These are phyloP conservation scores for Clarias macrocephalus DNA, from an alignment of 2,113 vertebrate species.

Conservation along the genomic window DNA sequence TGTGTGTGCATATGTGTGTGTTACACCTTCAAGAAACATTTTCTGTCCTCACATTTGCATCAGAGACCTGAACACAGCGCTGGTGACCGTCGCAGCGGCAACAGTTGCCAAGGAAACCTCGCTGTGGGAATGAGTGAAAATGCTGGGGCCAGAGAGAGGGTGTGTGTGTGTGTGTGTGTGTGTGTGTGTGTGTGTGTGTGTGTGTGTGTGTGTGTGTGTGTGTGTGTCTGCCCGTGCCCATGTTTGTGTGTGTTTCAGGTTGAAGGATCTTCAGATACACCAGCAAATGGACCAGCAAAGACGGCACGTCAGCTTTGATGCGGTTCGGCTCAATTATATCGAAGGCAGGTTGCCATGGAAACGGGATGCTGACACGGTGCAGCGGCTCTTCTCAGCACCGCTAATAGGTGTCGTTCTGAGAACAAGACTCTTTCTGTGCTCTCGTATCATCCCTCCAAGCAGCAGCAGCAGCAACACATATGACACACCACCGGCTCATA, in stretches of 20 bases:
- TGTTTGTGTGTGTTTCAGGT: conserved; percentile 39
- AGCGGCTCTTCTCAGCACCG: conserved; percentile 58
- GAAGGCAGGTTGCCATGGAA: conserved; percentile 64
- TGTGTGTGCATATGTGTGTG: neutral
- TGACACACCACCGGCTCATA: neutral
- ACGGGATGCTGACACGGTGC: conserved; percentile 69
- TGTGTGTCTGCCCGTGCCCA: conserved; percentile 12
- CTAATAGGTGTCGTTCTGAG: conserved; percentile 67
- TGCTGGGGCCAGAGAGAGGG: conserved; percentile 51
- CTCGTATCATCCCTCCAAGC: conserved; percentile 39
- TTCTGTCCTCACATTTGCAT: conserved; percentile 65
- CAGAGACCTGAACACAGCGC: conserved; percentile 62
- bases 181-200: conserved; percentile 4
- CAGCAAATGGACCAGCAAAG: conserved; percentile 34
- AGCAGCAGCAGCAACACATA: neutral
- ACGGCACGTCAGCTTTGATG: conserved; percentile 49
- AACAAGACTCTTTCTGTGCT: conserved; percentile 53
- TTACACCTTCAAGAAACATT: conserved; percentile 15
- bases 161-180: conserved; percentile 31
- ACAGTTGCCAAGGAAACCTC: conserved; percentile 77
- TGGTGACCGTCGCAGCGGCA: conserved; percentile 71
- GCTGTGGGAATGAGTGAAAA: conserved; percentile 62
- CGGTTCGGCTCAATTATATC: conserved; percentile 61
- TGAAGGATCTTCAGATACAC: conserved; percentile 52
- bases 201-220: conserved; percentile 6